Evolutionary conservation across 2,888 invertebrate genomes (phyloP).

Genomic region (Phengaris alcon): DNA sequence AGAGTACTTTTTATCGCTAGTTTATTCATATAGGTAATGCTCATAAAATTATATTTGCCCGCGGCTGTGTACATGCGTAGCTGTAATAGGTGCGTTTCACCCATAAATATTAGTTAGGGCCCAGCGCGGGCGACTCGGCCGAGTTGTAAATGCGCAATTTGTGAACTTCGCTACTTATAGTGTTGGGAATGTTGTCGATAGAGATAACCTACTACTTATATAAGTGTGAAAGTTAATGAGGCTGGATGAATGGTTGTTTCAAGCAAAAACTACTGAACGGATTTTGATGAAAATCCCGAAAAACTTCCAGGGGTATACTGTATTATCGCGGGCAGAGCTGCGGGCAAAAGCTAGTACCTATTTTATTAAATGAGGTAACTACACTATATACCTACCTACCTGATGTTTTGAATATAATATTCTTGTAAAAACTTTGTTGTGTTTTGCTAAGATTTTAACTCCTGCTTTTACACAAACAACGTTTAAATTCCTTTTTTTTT

Average conservation of each 20-base stretch:
- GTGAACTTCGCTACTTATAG: conserved; percentile 48
- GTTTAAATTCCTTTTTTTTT: neutral
- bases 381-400: too few relatives aligned
- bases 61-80: conserved; percentile 31
- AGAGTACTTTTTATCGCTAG: neutral
- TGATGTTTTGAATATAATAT: too few relatives aligned
- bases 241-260: too few relatives aligned
- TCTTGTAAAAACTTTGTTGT: too few relatives aligned
- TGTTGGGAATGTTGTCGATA: conserved; percentile 7
- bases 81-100: conserved; percentile 46
- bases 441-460: too few relatives aligned
- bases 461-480: neutral
- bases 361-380: too few relatives aligned
- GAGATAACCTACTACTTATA: neutral
- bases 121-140: conserved; percentile 47
- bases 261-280: too few relatives aligned
- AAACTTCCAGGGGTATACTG: too few relatives aligned
- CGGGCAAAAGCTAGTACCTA: too few relatives aligned
- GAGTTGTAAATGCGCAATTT: conserved; percentile 70
- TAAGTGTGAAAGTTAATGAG: neutral
- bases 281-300: too few relatives aligned
- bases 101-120: conserved; percentile 70
- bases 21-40: neutral
- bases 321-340: too few relatives aligned
- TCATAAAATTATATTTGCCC: neutral